Percentiles rank a stretch among this genome's conserved stretches.
phyloP scores from a whole-genome alignment of 2,113 vertebrate species.

The Cyanoramphus novaezelandiae region DNA sequence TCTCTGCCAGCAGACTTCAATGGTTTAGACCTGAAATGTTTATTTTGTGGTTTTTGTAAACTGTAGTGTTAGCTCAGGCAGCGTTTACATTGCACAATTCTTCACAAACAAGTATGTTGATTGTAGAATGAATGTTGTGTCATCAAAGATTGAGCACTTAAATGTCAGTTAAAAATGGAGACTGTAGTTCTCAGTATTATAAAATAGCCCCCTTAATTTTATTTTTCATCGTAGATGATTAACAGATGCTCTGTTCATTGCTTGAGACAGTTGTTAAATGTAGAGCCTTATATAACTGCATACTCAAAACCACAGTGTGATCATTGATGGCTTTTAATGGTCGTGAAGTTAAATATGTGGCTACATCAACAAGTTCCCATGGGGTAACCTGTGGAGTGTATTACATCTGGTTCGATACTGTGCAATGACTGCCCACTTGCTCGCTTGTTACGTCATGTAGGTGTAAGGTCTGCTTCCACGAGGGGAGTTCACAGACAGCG shows the following conservation, averaged over 20 bases:
- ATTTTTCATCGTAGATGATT: background rate
- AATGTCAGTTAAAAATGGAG: background rate
- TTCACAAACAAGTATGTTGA: background rate
- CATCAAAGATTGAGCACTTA: background rate
- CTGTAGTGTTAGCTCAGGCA: background rate
- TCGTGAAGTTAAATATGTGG: background rate
- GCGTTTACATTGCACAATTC: background rate
- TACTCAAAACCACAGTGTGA: background rate
- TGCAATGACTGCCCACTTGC: background rate
- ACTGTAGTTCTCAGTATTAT: background rate
- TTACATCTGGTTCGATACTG: background rate
- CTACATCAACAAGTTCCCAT: background rate
- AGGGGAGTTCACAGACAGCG: background rate
- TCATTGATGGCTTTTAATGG: background rate
- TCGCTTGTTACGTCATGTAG: background rate
- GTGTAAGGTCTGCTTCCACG: background rate
- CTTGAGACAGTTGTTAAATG: background rate
- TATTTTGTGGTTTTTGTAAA: background rate
- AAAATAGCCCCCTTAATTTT: background rate
- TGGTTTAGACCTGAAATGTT: background rate
- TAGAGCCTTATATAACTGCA: background rate
- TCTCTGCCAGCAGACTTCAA: background rate
- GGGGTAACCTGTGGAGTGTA: background rate
- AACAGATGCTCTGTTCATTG: background rate
- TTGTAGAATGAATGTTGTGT: background rate